Conservation (phyloP, 1,140 invertebrate genomes). For the Chironomus tepperi region DNA sequence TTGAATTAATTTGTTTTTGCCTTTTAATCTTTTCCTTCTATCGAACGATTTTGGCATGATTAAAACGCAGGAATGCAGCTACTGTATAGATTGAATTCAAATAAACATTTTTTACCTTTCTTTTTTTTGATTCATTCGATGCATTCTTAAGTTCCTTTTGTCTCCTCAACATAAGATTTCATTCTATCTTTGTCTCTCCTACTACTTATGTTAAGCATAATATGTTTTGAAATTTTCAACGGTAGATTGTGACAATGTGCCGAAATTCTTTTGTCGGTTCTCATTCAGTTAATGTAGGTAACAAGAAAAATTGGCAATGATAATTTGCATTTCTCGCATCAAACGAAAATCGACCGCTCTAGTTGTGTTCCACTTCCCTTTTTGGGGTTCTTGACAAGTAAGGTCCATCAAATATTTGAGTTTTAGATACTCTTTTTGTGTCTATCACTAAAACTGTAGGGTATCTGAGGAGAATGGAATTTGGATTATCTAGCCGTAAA, state of each 20-base stretch:
- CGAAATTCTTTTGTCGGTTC: background rate
- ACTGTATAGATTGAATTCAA: background rate
- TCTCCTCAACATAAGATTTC: no score
- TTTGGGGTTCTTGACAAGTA: background rate
- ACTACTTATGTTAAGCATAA: no score
- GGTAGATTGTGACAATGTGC: background rate
- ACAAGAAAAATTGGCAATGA: background rate
- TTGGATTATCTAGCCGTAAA: no score
- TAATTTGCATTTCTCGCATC: slow-evolving; percentile 1
- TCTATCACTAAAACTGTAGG: no score
- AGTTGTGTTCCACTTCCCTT: background rate
- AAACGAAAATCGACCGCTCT: background rate
- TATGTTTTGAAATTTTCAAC: background rate
- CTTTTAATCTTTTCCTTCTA: slow-evolving; percentile 8
- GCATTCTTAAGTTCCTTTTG: background rate
- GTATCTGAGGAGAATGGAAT: no score
- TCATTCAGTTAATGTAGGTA: background rate
- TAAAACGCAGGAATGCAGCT: slow-evolving; percentile 1
- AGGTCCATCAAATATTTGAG: background rate
- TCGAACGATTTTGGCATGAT: slow-evolving; percentile 1
- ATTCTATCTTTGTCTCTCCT: background rate
- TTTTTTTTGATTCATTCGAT: slow-evolving; percentile 2
- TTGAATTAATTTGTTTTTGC: slow-evolving; percentile 4
- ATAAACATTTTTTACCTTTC: background rate
- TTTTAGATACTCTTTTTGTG: no score